Evolutionary conservation across 2,888 invertebrate species (phyloP).

Genomic region (Leuctra nigra): DNA sequence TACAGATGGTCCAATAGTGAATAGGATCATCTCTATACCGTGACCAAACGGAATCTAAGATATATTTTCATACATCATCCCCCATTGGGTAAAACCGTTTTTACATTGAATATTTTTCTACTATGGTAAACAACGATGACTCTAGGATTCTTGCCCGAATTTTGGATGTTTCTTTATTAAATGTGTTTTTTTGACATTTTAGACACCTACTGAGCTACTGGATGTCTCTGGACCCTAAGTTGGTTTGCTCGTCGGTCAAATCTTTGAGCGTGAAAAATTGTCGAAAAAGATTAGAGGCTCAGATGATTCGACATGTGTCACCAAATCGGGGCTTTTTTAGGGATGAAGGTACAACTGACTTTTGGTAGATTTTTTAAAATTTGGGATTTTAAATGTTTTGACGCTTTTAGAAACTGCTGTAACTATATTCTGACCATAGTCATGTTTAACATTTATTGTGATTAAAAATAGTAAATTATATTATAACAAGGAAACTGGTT

Average conservation of each 20-base stretch:
- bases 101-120: neutral
- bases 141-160: neutral
- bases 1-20: neutral
- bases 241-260: slow-evolving; percentile 1
- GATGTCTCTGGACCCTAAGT: slow-evolving; percentile 3
- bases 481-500: no score
- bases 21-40: neutral
- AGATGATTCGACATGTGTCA: neutral
- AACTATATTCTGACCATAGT: no score
- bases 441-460: no score
- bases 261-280: slow-evolving; percentile 1
- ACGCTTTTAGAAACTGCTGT: no score
- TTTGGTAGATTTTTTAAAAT: no score
- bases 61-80: slow-evolving; percentile 11
- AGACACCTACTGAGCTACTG: neutral
- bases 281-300: neutral
- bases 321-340: neutral
- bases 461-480: no score
- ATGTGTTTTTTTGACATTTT: neutral
- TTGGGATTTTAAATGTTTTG: no score
- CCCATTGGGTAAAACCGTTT: slow-evolving; percentile 9
- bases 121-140: slow-evolving; percentile 8
- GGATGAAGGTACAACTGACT: no score
- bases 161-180: neutral
- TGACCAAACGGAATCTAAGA: slow-evolving; percentile 6